Evolutionary conservation across 2,797 vertebrate genomes (phyloP).

Genomic region (Neopelma chrysocephalum): DNA sequence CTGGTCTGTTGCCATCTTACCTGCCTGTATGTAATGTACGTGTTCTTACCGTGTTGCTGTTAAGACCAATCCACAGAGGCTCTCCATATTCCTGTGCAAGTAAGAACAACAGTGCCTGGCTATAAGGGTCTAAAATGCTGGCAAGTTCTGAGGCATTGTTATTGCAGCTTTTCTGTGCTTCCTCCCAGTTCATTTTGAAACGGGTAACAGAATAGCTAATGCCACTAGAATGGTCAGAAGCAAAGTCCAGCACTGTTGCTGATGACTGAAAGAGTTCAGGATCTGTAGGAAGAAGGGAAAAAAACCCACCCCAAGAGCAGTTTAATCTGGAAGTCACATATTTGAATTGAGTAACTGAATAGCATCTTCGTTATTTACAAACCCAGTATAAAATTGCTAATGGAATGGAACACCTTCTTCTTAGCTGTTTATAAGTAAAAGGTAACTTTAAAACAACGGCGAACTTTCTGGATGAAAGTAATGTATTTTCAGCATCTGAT

Average conservation of each 20-base stretch:
- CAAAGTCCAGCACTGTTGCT: slow-evolving; percentile 59
- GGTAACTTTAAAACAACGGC: background rate
- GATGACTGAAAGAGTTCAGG: slow-evolving; percentile 72
- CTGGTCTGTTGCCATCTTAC: background rate
- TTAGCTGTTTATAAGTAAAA: background rate
- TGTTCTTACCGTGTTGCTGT: slow-evolving; percentile 86
- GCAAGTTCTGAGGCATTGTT: slow-evolving; percentile 80
- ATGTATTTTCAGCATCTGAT: background rate
- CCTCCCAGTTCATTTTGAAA: slow-evolving; percentile 86
- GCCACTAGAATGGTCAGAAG: slow-evolving; percentile 77
- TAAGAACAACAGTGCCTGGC: slow-evolving; percentile 79
- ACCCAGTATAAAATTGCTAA: background rate
- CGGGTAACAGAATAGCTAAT: slow-evolving; percentile 82
- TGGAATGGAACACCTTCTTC: background rate
- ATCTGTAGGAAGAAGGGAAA: slow-evolving; percentile 70
- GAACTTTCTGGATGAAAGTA: background rate
- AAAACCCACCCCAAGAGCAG: accelerated
- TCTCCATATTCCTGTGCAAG: slow-evolving; percentile 73
- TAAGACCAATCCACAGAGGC: slow-evolving; percentile 91
- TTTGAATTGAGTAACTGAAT: background rate
- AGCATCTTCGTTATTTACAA: background rate
- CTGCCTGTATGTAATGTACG: background rate
- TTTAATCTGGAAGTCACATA: background rate
- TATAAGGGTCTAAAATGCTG: slow-evolving; percentile 82
- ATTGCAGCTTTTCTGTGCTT: slow-evolving; percentile 85